phyloP scores from a whole-genome alignment of 2,888 invertebrate species.

The Parnassius glacialis region DNA sequence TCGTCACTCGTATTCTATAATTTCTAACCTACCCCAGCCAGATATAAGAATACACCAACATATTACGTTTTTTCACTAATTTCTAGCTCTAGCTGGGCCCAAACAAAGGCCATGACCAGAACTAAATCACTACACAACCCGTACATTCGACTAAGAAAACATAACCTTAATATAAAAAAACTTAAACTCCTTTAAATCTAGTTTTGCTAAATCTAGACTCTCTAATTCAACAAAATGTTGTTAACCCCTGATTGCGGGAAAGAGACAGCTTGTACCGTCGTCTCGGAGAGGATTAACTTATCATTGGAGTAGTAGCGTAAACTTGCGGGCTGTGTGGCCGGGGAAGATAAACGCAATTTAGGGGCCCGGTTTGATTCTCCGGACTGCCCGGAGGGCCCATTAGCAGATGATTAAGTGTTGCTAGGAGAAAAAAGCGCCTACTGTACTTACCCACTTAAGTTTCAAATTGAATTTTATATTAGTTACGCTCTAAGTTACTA shows the following conservation, averaged over 20 bases:
- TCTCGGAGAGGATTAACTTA: constrained; percentile 40
- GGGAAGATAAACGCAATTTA: constrained; percentile 25
- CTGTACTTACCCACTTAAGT: background rate
- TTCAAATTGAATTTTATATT: constrained; percentile 11
- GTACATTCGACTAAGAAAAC: no score
- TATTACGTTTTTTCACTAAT: background rate
- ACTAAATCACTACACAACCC: no score
- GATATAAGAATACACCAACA: background rate
- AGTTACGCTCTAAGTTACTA: background rate
- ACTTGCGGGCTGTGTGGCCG: constrained; percentile 26
- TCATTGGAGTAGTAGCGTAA: constrained; percentile 22
- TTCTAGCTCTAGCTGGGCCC: background rate
- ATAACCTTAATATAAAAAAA: no score
- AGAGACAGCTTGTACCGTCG: constrained; percentile 42
- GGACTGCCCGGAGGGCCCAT: constrained; percentile 20
- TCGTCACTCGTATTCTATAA: no score
- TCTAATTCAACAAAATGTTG: background rate
- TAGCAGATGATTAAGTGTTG: constrained; percentile 25
- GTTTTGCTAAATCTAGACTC: background rate
- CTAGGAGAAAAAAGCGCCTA: constrained; percentile 12
- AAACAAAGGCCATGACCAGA: background rate
- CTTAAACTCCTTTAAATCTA: background rate
- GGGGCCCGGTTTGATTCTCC: constrained; percentile 19
- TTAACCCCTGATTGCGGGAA: constrained; percentile 1
- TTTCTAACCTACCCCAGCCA: no score